These are phyloP conservation scores for Peromyscus nudipes DNA, from an alignment of 2,797 vertebrate genomes.

Conservation along the genomic window DNA sequence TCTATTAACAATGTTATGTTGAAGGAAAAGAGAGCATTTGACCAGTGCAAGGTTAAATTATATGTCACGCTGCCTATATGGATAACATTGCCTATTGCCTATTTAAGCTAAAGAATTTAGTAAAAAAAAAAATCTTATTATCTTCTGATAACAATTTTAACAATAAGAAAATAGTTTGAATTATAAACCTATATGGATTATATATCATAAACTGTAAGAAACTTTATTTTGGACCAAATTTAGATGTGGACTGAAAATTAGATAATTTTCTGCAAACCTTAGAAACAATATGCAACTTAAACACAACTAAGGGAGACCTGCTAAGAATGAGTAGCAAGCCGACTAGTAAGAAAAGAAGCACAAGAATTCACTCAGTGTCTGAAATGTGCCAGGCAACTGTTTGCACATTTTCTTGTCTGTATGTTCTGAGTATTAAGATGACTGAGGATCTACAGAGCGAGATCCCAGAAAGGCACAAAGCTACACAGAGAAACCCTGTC, in stretches of 20 bases:
- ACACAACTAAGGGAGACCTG: neutral
- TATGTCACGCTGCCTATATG: too few relatives aligned
- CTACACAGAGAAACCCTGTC: too few relatives aligned
- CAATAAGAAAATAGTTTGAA: neutral
- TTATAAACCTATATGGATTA: neutral
- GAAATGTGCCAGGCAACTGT: too few relatives aligned
- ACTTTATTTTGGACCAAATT: neutral
- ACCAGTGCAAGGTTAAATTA: neutral
- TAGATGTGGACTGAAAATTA: too few relatives aligned
- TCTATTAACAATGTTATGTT: neutral
- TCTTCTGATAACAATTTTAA: neutral
- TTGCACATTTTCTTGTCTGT: neutral
- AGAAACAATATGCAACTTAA: neutral
- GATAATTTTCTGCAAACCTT: neutral
- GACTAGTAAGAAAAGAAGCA: too few relatives aligned
- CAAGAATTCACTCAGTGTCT: neutral
- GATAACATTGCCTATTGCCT: neutral
- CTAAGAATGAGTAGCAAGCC: neutral
- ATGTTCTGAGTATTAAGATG: neutral
- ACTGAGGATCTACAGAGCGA: too few relatives aligned
- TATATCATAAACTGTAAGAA: neutral
- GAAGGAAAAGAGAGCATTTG: neutral
- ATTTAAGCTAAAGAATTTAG: neutral
- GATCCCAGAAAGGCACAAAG: too few relatives aligned
- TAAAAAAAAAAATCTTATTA: neutral